A percentile compares a stretch with the other conserved stretches of the same genome.
phyloP scores from a whole-genome alignment of 64 coral and sea anemone species.

The Montipora sp. region DNA sequence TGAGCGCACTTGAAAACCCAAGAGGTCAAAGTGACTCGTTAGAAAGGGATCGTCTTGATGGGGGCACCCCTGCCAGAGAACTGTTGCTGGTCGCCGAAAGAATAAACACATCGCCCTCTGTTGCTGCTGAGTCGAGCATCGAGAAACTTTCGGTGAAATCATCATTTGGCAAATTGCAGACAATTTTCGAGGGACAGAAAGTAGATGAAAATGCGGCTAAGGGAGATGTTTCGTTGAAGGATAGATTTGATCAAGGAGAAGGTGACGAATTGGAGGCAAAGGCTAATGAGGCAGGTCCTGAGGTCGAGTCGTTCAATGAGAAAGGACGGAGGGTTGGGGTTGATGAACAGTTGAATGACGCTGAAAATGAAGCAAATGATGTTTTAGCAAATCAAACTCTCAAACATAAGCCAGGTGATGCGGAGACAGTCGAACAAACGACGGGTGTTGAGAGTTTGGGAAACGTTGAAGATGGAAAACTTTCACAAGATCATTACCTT shows the following conservation, averaged over 20 bases:
- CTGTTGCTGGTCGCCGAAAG: slow-evolving; percentile 66
- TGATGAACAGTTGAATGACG: not conserved
- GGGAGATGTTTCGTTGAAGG: not conserved
- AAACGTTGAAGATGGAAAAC: not conserved
- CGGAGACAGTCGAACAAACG: not conserved
- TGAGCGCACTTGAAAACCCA: not conserved
- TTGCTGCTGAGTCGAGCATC: not conserved
- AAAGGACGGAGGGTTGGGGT: not conserved
- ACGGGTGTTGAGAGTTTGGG: not conserved
- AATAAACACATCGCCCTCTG: not conserved
- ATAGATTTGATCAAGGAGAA: not conserved
- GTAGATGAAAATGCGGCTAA: not conserved
- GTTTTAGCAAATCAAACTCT: not conserved
- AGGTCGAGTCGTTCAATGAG: not conserved
- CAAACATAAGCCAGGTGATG: not conserved
- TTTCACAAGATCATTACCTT: not conserved
- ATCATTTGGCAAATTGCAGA: slow-evolving; percentile 20
- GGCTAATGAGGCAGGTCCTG: not conserved
- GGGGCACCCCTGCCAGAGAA: slow-evolving; percentile 25
- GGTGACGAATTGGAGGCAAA: not conserved
- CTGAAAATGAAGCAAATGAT: not conserved
- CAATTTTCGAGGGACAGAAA: slow-evolving; percentile 56
- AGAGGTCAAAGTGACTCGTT: not conserved
- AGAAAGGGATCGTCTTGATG: slow-evolving; percentile 16
- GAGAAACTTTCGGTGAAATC: slow-evolving; percentile 39